Percentiles rank a stretch among this genome's conserved stretches.
phyloP scores from a whole-genome alignment of 2,113 vertebrate genomes.

The Platycercus adscitus region DNA sequence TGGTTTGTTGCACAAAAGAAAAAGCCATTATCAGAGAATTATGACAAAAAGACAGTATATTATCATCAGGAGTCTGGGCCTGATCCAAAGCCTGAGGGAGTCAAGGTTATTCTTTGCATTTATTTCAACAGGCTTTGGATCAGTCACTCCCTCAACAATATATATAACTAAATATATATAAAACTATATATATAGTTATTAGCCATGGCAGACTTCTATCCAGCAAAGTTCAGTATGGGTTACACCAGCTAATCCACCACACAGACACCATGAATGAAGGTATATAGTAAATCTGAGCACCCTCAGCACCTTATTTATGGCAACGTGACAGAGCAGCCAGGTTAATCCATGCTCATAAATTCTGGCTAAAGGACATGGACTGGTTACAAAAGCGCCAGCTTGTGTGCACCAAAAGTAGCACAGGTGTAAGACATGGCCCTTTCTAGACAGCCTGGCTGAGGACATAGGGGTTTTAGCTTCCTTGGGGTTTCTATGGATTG shows the following conservation, averaged over 20 bases:
- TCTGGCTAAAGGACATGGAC: background rate
- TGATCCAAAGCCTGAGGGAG: slow-evolving; percentile 9
- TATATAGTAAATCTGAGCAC: background rate
- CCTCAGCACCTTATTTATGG: background rate
- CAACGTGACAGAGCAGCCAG: background rate
- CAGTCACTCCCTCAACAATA: background rate
- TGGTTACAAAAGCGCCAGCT: background rate
- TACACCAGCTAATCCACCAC: background rate
- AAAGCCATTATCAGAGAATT: background rate
- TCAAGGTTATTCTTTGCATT: slow-evolving; percentile 1
- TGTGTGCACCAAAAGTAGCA: background rate
- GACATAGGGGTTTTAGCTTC: background rate
- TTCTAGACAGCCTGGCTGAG: background rate
- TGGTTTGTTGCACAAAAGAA: slow-evolving; percentile 4
- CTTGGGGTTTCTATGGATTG: background rate
- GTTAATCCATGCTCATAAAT: background rate
- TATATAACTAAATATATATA: background rate
- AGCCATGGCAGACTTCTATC: background rate
- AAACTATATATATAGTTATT: background rate
- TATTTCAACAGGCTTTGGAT: background rate
- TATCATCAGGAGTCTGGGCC: background rate
- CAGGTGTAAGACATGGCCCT: fast-evolving
- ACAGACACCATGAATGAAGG: background rate
- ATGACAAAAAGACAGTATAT: background rate
- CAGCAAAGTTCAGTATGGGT: background rate